A percentile compares a stretch with the other conserved stretches of the same genome.
Evolutionary conservation across 2,113 vertebrate genomes (phyloP).

Genomic region (Perccottus glenii): DNA sequence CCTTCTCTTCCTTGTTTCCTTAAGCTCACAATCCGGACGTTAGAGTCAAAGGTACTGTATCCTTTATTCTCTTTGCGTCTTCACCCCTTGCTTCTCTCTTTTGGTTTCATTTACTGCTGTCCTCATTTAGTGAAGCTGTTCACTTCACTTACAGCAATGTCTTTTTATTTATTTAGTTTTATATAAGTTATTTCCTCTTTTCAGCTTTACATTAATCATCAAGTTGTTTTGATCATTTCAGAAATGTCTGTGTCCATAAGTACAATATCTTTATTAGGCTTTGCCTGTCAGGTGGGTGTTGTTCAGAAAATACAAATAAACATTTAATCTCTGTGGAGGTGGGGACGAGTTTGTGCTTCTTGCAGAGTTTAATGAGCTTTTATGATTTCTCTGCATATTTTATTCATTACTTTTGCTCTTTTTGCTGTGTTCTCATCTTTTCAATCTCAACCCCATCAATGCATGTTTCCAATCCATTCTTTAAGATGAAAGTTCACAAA

Average conservation of each 20-base stretch:
- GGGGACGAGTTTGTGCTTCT: background rate
- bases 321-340: background rate
- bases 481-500: background rate
- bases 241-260: background rate
- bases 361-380: background rate
- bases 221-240: constrained; percentile 13
- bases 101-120: background rate
- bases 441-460: background rate
- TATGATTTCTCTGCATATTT: background rate
- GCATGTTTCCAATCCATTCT: constrained; percentile 7
- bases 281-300: background rate
- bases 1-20: constrained; percentile 45
- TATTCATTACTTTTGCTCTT: background rate
- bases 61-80: constrained; percentile 66
- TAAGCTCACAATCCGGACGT: constrained; percentile 99
- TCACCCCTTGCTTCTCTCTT: constrained; percentile 33
- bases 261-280: background rate
- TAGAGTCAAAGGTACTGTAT: constrained; percentile 99
- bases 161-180: constrained; percentile 5
- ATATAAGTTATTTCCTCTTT: constrained; percentile 5
- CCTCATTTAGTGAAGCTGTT: constrained; percentile 7
- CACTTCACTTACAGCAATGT: constrained; percentile 1
- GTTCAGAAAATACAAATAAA: background rate
- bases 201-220: constrained; percentile 8
- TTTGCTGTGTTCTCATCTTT: background rate